These are phyloP conservation scores for Pomacea maculata DNA, from an alignment of 1,140 invertebrate species.

Conservation along the genomic window DNA sequence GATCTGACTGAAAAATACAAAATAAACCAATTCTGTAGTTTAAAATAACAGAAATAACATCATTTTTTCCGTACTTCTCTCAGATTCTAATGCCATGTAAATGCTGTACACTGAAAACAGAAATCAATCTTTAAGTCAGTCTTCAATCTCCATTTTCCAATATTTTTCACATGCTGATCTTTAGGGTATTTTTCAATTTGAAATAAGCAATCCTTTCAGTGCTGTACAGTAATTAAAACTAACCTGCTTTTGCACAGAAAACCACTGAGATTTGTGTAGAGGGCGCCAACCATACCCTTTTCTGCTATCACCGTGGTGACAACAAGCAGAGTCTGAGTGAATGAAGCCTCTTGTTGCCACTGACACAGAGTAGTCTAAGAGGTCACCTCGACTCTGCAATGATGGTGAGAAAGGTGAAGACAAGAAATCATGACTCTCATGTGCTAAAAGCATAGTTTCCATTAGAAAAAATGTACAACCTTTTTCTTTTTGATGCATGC, in stretches of 20 bases:
- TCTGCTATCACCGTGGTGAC: conserved; percentile 34
- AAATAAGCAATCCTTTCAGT: too few species aligned
- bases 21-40: neutral
- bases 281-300: conserved; percentile 59
- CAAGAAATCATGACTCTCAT: neutral
- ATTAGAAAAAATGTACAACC: neutral
- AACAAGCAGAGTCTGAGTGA: conserved; percentile 48
- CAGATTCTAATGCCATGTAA: neutral
- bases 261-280: conserved; percentile 62
- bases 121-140: neutral
- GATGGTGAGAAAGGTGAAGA: neutral
- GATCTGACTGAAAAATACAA: conserved; percentile 37
- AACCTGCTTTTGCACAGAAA: conserved; percentile 47
- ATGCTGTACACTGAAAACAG: neutral
- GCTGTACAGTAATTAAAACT: neutral
- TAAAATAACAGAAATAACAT: neutral
- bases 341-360: conserved; percentile 57
- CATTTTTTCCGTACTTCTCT: neutral
- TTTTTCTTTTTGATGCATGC: neutral
- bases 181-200: too few species aligned
- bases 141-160: too few species aligned
- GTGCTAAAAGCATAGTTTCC: neutral
- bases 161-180: too few species aligned
- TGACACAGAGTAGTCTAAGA: conserved; percentile 54
- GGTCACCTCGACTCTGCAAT: conserved; percentile 46